Conservation (phyloP, 1,140 invertebrate species). For the Lysiphlebus fabarum region DNA sequence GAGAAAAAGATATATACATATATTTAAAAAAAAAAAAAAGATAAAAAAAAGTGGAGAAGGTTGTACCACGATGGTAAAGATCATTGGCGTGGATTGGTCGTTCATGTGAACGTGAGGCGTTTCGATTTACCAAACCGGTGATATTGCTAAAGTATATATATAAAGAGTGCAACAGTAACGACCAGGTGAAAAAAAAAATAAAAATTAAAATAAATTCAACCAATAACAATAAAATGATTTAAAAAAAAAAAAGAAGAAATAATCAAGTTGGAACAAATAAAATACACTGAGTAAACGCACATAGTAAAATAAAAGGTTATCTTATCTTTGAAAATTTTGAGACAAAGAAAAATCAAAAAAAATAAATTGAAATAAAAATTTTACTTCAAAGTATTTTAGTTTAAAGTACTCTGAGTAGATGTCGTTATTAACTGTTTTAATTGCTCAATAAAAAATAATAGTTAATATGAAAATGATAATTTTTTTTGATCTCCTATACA, state of each 20-base stretch:
- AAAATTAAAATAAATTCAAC: background rate
- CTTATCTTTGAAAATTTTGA: too few relatives aligned
- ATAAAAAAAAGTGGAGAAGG: constrained; percentile 33
- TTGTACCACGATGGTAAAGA: constrained; percentile 43
- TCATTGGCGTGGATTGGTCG: constrained; percentile 48
- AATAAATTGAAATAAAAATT: too few relatives aligned
- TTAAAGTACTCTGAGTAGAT: too few relatives aligned
- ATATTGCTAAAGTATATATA: constrained; percentile 25
- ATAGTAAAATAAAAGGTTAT: too few relatives aligned
- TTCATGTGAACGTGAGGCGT: constrained; percentile 34
- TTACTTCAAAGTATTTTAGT: too few relatives aligned
- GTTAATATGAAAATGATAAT: too few relatives aligned
- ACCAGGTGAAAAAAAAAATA: constrained; percentile 1
- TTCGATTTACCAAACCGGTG: constrained; percentile 40
- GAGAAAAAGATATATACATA: constrained; percentile 17
- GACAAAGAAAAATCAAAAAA: too few relatives aligned
- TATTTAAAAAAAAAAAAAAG: constrained; percentile 19
- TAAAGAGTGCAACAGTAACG: constrained; percentile 43
- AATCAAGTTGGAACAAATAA: too few relatives aligned
- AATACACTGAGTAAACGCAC: too few relatives aligned
- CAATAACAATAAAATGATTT: background rate
- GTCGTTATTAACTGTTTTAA: too few relatives aligned
- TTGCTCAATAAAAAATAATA: too few relatives aligned
- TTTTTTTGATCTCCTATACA: too few relatives aligned
- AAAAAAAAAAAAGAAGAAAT: background rate